Evolutionary conservation across 2,113 vertebrate species (phyloP).

Genomic region (Mungos mungo): DNA sequence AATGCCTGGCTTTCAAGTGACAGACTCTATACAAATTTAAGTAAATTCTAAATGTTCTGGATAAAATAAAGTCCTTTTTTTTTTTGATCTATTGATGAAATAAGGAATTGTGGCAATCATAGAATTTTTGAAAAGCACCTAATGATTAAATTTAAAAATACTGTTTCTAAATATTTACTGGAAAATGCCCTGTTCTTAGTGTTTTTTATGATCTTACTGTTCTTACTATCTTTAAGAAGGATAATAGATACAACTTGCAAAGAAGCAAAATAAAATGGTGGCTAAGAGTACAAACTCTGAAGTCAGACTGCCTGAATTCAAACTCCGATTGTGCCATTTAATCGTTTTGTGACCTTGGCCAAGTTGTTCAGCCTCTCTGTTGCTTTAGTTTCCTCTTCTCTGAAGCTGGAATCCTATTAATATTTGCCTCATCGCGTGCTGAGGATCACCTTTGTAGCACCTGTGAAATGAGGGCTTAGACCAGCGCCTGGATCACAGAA

Average conservation of each 20-base stretch:
- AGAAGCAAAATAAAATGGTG: background rate
- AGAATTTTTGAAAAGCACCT: slow-evolving; percentile 51
- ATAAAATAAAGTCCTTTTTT: slow-evolving; percentile 18
- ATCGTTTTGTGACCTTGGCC: background rate
- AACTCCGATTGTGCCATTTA: background rate
- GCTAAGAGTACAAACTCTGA: background rate
- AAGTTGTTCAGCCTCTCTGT: no score
- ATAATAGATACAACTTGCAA: background rate
- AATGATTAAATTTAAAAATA: slow-evolving; percentile 41
- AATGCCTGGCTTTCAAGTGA: slow-evolving; percentile 53
- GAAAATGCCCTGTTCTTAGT: background rate
- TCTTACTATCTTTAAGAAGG: background rate
- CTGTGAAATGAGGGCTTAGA: no score
- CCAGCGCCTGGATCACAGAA: accelerated
- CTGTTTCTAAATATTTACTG: background rate
- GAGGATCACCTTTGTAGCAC: no score
- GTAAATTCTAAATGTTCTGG: slow-evolving; percentile 27
- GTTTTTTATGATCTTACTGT: background rate
- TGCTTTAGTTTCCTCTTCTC: background rate
- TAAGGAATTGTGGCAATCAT: slow-evolving; percentile 9
- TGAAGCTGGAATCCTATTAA: background rate
- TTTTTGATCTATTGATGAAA: slow-evolving; percentile 46
- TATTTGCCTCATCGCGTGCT: accelerated
- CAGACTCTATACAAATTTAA: slow-evolving; percentile 63
- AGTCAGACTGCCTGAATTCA: background rate